Evolutionary conservation across 2,888 invertebrate genomes (phyloP), one percentile per base, ranked within the genome.

Genomic region (Drosophila meridiana): DNA sequence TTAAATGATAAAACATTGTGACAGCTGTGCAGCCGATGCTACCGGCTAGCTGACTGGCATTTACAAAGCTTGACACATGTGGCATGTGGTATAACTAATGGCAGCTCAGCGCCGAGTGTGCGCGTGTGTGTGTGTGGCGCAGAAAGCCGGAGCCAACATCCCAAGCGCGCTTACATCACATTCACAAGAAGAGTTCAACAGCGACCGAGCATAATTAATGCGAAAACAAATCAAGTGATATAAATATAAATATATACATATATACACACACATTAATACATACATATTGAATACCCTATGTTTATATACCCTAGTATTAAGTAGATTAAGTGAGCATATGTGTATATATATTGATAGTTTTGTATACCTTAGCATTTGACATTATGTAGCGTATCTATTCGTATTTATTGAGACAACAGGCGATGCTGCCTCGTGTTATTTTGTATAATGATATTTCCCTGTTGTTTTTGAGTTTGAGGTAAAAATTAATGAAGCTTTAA

Each of bases 1-100:
- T 90, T 88, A 90, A 90, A 87, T 90, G 84, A 82, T 89, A 87
- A 87, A 87, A 80, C 80, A 88, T 89, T 86, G 89, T 86, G 86
- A 89, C 86, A 86, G 89, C 85, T 82, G 82, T 72, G 77, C 86
- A 71, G 73, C 71, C 69, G 84, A 61, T 69, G 72, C 57, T 62
- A 79, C 11, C 40, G 53, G 48, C 40, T 26, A 36, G 66, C 81
- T 75, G 81, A 73, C 78, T 84, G 89, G 66, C 85, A 89, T 89
- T 87, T 87, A 79, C 75, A 72, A 9, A 56, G 67, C 71, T 47
- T 55, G 70, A 62, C 65, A 79, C 67, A 78, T 79, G 77, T 70
- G 76, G 73, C 76, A 73, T 62, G 57, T 81, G 87, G 79, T 75
- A 89, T 75, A 89, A 86, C 80, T 86, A 88, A 86, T 88, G 84